Evolutionary conservation across 2,888 invertebrate genomes (phyloP).

Genomic region (Muscina levida): DNA sequence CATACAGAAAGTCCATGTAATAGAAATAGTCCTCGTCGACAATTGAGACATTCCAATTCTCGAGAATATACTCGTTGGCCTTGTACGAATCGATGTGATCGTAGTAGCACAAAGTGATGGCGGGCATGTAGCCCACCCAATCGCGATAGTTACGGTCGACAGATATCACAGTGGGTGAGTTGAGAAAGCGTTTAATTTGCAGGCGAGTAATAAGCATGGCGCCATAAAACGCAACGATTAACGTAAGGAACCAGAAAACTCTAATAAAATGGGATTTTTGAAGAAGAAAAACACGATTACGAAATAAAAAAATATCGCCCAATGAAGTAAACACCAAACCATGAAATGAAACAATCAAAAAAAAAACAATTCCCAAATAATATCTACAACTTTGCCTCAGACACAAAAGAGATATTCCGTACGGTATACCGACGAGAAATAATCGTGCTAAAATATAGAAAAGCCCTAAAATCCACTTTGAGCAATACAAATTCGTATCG

Average conservation of each 20-base stretch:
- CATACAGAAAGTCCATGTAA: slow-evolving; percentile 80
- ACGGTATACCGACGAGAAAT: too few species aligned
- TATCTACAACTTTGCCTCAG: too few species aligned
- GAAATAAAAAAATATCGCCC: too few species aligned
- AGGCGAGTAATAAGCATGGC: slow-evolving; percentile 70
- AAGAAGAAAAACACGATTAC: too few species aligned
- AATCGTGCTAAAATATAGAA: too few species aligned
- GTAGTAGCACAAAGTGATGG: slow-evolving; percentile 77
- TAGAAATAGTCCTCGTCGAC: slow-evolving; percentile 80
- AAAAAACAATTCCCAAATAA: too few species aligned
- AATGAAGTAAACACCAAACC: too few species aligned
- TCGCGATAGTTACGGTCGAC: slow-evolving; percentile 78
- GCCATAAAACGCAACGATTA: slow-evolving; percentile 70
- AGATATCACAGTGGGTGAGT: slow-evolving; percentile 77
- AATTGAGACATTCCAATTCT: slow-evolving; percentile 79
- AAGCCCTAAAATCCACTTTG: too few species aligned
- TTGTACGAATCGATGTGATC: slow-evolving; percentile 75
- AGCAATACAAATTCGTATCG: too few species aligned
- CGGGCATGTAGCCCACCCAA: slow-evolving; percentile 78
- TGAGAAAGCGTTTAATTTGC: slow-evolving; percentile 73
- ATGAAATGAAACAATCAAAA: too few species aligned
- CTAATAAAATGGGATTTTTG: slow-evolving; percentile 67
- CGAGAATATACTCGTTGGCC: slow-evolving; percentile 74
- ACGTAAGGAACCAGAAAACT: slow-evolving; percentile 72
- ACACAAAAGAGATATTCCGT: too few species aligned